Conservation (phyloP, 1,140 invertebrate species). For the Trichonephila inaurata region DNA sequence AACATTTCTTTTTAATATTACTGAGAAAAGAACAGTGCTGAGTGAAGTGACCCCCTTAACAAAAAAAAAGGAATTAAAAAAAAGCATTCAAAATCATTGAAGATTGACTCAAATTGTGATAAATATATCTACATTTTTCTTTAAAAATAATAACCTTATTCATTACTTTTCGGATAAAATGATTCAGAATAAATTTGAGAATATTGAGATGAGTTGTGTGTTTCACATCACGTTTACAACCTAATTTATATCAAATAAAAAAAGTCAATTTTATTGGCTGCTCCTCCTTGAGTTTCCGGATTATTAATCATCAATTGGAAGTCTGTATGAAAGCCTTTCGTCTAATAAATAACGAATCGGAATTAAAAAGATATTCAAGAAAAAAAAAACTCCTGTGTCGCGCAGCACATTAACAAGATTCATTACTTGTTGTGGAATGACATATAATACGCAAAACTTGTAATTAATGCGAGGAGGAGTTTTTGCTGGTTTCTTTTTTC, state of each 20-base stretch:
- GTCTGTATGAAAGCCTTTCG: constrained; percentile 25
- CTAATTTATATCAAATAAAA: constrained; percentile 24
- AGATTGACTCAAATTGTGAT: no score
- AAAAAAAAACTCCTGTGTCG: constrained; percentile 33
- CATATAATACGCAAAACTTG: constrained; percentile 62
- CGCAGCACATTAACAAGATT: constrained; percentile 54
- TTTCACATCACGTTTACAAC: background rate
- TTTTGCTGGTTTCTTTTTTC: constrained; percentile 28
- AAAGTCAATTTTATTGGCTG: constrained; percentile 23
- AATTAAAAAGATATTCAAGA: constrained; percentile 56
- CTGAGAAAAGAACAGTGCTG: no score
- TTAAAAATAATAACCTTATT: background rate
- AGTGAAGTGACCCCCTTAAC: no score
- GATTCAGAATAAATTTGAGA: background rate
- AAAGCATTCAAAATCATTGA: no score
- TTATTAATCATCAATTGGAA: constrained; percentile 60
- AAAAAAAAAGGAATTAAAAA: no score
- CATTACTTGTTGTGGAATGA: constrained; percentile 52
- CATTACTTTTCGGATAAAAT: background rate
- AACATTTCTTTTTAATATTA: no score
- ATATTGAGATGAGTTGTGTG: background rate
- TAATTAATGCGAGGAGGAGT: constrained; percentile 32
- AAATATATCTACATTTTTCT: background rate
- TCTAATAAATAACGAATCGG: constrained; percentile 14
- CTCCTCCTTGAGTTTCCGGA: constrained; percentile 14